A percentile compares a stretch with the other conserved stretches of the same genome.
Conservation (phyloP, 2,888 invertebrate genomes). For the Augiades crinisus region DNA sequence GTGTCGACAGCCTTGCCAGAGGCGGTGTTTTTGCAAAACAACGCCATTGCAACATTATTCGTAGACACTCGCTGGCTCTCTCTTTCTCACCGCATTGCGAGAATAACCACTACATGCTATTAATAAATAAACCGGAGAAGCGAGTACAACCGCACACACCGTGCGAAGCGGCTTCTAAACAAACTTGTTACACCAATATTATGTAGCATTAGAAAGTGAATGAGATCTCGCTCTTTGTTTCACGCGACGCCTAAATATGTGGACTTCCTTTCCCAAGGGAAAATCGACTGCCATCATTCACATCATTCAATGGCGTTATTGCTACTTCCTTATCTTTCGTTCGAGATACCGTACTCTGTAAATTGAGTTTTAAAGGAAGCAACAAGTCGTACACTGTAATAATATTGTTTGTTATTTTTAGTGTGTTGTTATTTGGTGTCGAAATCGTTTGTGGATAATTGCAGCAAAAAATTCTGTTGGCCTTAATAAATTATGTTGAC, state of each 20-base stretch:
- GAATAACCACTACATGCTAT: constrained; percentile 40
- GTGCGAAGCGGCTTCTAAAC: constrained; percentile 18
- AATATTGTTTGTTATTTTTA: background rate
- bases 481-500: background rate
- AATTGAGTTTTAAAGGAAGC: background rate
- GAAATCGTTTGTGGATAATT: background rate
- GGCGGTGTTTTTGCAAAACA: constrained; percentile 70
- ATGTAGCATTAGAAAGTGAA: constrained; percentile 27
- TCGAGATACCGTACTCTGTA: no score
- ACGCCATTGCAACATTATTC: constrained; percentile 56
- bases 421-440: no score
- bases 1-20: constrained; percentile 62
- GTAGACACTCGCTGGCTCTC: constrained; percentile 47
- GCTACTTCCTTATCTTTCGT: background rate
- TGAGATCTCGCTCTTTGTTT: constrained; percentile 10
- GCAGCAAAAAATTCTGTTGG: background rate
- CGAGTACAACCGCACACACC: constrained; percentile 15
- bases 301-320: background rate
- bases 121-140: constrained; percentile 30
- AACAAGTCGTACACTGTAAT: background rate
- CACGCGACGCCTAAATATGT: background rate
- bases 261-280: constrained; percentile 9
- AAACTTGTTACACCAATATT: constrained; percentile 16
- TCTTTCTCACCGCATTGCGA: constrained; percentile 50
- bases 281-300: background rate